Evolutionary conservation across 1,140 invertebrate species (phyloP), one percentile per base, ranked within the genome.

Genomic region (Odontomachus brunneus): DNA sequence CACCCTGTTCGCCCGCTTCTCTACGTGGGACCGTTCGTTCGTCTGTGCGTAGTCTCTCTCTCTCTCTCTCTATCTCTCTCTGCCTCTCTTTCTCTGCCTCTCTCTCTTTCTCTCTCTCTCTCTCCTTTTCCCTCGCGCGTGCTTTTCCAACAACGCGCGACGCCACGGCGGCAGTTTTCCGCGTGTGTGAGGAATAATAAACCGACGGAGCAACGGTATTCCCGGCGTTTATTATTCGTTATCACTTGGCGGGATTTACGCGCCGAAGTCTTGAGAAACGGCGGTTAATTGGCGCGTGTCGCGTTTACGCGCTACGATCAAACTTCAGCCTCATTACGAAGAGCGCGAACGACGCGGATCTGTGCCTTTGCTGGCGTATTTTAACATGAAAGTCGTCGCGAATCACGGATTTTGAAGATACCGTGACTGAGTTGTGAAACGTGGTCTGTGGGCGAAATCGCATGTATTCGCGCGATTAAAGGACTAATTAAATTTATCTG

Each of bases 181-280:
- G 22, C 51, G 63, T 44, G 38, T 44, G 9, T 44, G 38, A 5
- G 38, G 38, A 5, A 55, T 55, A 78, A 67, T 73, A 74, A 44
- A 44, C 38, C 38, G 38, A 60, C 38, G 22, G 14, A 26, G 9
- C 69, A 62, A 15, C 38, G 44, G 62, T 62, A 62, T 62, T 62
- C n/a, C 51, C 5, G 19, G 11, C 51, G 53, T 71, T 80, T 80
- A 80, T 80, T 57, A 80, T 80, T 57, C 63, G 33, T 80, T 80
- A 29, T 69, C 65, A 66, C 17, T 69, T 67, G 12, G 65, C 65
- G 65, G 53, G 67, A 72, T 72, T 72, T 72, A 72, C 51, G 29
- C 29, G 65, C 24, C 33, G 51, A 80, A 69, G 44, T 59, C 65
- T 48, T 80, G 69, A 80, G 75, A 53, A 22, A 48, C 55, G 14